A percentile compares a stretch with the other conserved stretches of the same genome.
phyloP scores from a whole-genome alignment of 2,113 vertebrate genomes.

The Gadus chalcogrammus region DNA sequence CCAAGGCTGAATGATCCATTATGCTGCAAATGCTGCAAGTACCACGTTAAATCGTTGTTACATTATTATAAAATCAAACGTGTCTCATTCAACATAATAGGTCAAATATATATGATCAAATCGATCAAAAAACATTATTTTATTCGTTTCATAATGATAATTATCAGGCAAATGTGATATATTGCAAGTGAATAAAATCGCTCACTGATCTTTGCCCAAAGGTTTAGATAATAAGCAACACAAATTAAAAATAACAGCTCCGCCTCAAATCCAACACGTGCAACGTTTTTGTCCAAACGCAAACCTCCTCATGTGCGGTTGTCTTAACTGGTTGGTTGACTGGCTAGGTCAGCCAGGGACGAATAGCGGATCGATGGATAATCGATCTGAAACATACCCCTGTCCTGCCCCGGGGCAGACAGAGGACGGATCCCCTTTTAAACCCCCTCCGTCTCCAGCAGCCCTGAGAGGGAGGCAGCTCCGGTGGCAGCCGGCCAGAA shows the following conservation, averaged over 20 bases:
- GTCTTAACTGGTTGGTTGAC: slow-evolving; percentile 16
- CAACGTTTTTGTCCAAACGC: background rate
- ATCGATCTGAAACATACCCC: slow-evolving; percentile 33
- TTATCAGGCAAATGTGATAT: too few relatives aligned
- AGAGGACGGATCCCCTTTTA: slow-evolving; percentile 29
- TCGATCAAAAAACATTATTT: too few relatives aligned
- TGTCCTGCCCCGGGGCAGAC: slow-evolving; percentile 21
- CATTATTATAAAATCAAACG: too few relatives aligned
- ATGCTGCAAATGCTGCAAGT: too few relatives aligned
- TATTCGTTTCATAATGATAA: too few relatives aligned
- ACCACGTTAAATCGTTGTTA: too few relatives aligned
- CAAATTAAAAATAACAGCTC: background rate
- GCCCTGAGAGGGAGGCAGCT: background rate
- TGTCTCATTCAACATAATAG: too few relatives aligned
- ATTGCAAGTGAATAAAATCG: too few relatives aligned
- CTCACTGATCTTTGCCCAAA: too few relatives aligned
- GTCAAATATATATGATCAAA: too few relatives aligned
- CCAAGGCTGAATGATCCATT: too few relatives aligned
- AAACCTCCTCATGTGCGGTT: background rate
- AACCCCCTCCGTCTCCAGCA: slow-evolving; percentile 29
- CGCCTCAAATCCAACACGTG: background rate
- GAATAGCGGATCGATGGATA: slow-evolving; percentile 43
- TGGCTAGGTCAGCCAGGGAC: slow-evolving; percentile 14
- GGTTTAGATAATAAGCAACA: too few relatives aligned
- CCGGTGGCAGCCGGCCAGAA: background rate